These are phyloP conservation scores for Misgurnus mizolepis DNA, from an alignment of 2,113 vertebrate species.

Conservation along the genomic window DNA sequence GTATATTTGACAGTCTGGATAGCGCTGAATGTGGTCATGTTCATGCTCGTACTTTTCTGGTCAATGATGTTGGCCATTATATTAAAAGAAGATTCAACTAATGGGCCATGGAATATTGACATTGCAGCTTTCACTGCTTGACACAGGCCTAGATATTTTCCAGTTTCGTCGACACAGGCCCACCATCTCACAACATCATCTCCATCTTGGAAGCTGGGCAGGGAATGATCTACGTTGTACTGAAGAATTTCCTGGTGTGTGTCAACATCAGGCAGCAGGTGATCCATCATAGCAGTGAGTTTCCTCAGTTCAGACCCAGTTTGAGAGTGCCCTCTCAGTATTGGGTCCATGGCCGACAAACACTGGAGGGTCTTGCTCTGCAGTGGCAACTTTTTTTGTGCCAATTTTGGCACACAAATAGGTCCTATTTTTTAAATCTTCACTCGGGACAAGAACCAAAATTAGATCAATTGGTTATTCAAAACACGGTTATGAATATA, in stretches of 20 bases:
- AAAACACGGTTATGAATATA: constrained; percentile 50
- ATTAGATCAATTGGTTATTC: constrained; percentile 64
- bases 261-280: not conserved
- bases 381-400: too few relatives aligned
- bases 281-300: not conserved
- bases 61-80: too few relatives aligned
- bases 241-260: not conserved
- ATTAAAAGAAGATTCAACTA: too few relatives aligned
- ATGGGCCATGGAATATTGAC: too few relatives aligned
- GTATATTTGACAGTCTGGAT: too few relatives aligned
- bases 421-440: constrained; percentile 44
- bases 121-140: too few relatives aligned
- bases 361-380: constrained; percentile 3
- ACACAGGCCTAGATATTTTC: not conserved
- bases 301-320: not conserved
- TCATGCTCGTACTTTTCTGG: too few relatives aligned
- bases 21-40: too few relatives aligned
- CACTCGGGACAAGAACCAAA: constrained; percentile 71
- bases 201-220: not conserved
- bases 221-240: not conserved
- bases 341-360: not conserved
- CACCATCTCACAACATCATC: not conserved
- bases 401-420: too few relatives aligned
- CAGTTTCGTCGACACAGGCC: not conserved
- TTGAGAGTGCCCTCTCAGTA: not conserved